Base-by-base conservation (phyloP, 2,888 invertebrate genomes). In the Parapristionchus giblindavisi region DNA sequence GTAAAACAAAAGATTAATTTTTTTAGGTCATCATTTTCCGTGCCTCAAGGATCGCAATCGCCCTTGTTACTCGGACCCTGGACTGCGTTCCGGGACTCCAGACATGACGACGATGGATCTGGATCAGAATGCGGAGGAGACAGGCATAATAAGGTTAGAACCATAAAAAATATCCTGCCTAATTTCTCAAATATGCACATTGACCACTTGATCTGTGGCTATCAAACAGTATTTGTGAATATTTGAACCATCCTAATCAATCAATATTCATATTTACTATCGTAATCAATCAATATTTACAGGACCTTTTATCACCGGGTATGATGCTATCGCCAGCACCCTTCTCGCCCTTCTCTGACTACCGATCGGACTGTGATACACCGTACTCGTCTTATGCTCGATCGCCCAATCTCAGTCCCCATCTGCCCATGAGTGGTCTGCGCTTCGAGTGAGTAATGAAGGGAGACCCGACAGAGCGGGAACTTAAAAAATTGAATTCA, bases 251-350 rank as follows among this genome's bases (percentile, higher is more conserved):
- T n/a, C n/a, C n/a, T n/a, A n/a, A n/a, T n/a, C n/a, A n/a, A n/a
- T n/a, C n/a, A n/a, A n/a, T n/a, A n/a, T n/a, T n/a, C n/a, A n/a
- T n/a, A n/a, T n/a, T n/a, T n/a, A 17, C 29, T 43, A 43, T 43
- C 17, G 43, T 14, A 43, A 43, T 14, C 17, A 43, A 43, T 14
- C 17, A 43, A 43, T 43, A 43, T 14, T 76, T 77, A 61, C 78
- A 78, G 77, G 75, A 63, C 54, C 56, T 75, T 21, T 56, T 71
- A 5, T 71, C 70, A 5, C 70, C 73, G 61, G 76, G 51, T 72
- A 80, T 85, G 66, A 73, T 84, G 74, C 75, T 87, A 24, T 83
- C 84, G 4, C 87, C 86, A 0, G 86, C 86, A 21, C 87, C 87
- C 5, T 87, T 81, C 76, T 84, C 84, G 14, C 87, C 86, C 17